Evolutionary conservation across 2,113 vertebrate species (phyloP), one percentile per base, ranked within the genome.

Genomic region (Scomber japonicus): DNA sequence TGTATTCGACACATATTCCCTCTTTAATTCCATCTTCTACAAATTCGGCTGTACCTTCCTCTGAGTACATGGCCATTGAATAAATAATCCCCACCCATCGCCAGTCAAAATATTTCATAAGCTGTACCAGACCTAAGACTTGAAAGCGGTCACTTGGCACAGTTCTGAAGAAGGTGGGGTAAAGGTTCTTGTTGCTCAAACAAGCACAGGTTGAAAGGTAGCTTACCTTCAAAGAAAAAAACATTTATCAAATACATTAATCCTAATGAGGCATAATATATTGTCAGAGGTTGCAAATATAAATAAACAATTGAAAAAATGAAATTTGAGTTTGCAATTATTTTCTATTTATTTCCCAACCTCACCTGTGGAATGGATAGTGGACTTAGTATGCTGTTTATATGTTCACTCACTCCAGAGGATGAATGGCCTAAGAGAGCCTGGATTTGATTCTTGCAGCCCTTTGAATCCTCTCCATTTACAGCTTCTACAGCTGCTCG

Each of bases 51-150:
- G 74, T 59, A 61, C 85, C 90, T 16, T 83, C 3, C 0, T n/a
- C 3, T 49, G 86, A 75, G 61, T 93, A 94, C 51, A 57, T 6
- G 7, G 48, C 21, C 0, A 1, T 0, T 21, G 80, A 30, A 40
- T 82, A 61, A 80, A 94, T 80, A 9, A 92, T 68, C n/a, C 92
- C 93, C 14, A 94, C 83, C 91, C 92, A 93, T 44, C 62, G 88
- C 91, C 90, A 95, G 45, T 90, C 79, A 72, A 89, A 91, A 59
- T 85, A 55, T 56, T 91, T 88, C 86, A 92, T 85, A 9, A 94
- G 81, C 35, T 92, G 81, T 27, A 92, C 76, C 27, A 93, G 70
- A 7, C 69, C 88, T 1, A 57, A 30, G 45, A 86, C 66, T 54
- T 94, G 92, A 48, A 89, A 90, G 17, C 50, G 60, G 68, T 94